A percentile compares a stretch with the other conserved stretches of the same genome.
phyloP scores from a whole-genome alignment of 2,113 vertebrate species.

The Struthio camelus region DNA sequence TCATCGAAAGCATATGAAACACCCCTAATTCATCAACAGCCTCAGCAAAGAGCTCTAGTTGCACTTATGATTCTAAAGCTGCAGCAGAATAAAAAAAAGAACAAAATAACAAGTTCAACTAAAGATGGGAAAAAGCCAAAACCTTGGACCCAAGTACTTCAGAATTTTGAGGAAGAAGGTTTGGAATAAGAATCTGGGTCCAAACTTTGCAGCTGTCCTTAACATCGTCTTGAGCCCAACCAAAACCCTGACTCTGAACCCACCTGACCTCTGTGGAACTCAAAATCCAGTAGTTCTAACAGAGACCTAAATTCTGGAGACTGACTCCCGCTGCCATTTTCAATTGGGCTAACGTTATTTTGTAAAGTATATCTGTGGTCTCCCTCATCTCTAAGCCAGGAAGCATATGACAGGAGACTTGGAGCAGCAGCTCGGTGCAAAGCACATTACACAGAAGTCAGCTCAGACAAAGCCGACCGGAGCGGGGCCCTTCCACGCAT shows the following conservation, averaged over 20 bases:
- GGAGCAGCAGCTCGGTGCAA: background rate
- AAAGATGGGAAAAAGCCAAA: background rate
- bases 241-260: background rate
- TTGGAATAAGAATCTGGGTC: background rate
- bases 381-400: background rate
- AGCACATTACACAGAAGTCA: background rate
- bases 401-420: background rate
- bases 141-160: background rate
- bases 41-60: background rate
- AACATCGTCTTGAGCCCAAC: accelerated
- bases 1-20: background rate
- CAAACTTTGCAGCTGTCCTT: background rate
- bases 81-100: background rate
- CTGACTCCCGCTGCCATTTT: background rate
- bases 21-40: background rate
- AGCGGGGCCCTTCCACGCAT: background rate
- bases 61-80: background rate
- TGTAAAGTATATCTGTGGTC: background rate
- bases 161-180: background rate
- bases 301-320: background rate
- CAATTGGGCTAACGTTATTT: background rate
- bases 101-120: background rate
- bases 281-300: background rate
- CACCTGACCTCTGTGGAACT: background rate
- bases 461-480: background rate